Conservation (phyloP, 2,113 vertebrate genomes). For the Melospiza georgiana region DNA sequence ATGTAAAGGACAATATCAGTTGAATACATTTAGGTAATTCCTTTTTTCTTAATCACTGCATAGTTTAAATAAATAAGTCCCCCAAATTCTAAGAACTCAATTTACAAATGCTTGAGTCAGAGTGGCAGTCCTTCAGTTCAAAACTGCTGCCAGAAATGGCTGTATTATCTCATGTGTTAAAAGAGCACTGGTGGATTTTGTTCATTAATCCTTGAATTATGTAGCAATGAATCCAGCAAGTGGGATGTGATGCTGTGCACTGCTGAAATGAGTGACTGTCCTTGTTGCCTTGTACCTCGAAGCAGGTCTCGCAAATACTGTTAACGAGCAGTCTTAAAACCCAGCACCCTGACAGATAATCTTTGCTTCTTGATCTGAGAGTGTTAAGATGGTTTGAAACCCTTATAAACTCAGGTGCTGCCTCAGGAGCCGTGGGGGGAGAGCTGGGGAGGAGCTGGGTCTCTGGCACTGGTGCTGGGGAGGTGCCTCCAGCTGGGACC, state of each 20-base stretch:
- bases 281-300: background rate
- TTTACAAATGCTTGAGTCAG: background rate
- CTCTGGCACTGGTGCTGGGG: fast-evolving
- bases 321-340: background rate
- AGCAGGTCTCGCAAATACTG: background rate
- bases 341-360: background rate
- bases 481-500: background rate
- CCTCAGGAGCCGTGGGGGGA: fast-evolving
- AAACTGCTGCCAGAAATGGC: background rate
- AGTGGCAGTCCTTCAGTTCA: background rate
- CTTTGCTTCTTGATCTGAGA: background rate
- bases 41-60: background rate
- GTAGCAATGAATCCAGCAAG: background rate
- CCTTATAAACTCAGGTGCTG: background rate
- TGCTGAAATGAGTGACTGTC: background rate
- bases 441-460: background rate
- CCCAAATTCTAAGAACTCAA: background rate
- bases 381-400: background rate
- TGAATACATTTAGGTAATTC: background rate
- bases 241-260: background rate
- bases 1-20: constrained; percentile 9
- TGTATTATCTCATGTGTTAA: background rate
- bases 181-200: background rate
- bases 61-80: background rate
- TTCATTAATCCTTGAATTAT: background rate